Percentiles rank a stretch among this genome's conserved stretches.
These are phyloP conservation scores for Micromesistius poutassou DNA, from an alignment of 2,797 vertebrate genomes.

Conservation along the genomic window DNA sequence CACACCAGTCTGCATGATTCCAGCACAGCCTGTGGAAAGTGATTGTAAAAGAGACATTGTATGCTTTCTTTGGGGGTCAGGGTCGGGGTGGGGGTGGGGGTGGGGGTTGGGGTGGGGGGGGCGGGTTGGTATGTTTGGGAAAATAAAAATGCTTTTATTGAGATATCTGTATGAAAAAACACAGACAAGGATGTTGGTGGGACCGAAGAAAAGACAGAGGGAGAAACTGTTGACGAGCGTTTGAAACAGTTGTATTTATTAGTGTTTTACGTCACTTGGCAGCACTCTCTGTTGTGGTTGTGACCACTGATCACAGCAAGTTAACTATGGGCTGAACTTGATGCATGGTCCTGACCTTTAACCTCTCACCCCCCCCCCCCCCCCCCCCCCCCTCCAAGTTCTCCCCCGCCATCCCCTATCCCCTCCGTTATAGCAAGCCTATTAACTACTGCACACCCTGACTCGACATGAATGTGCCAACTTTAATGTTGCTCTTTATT, in stretches of 20 bases:
- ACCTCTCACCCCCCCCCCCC: conserved; percentile 34
- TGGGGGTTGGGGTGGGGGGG: not conserved
- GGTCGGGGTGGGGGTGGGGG: too few species aligned
- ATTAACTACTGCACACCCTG: conserved; percentile 65
- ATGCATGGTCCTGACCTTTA: conserved; percentile 62
- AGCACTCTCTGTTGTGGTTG: conserved; percentile 54
- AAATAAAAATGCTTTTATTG: conserved; percentile 28
- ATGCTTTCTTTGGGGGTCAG: not conserved
- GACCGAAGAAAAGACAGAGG: conserved; percentile 28
- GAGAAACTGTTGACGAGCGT: conserved; percentile 32
- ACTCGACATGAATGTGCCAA: conserved; percentile 73
- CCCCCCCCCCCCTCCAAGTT: conserved; percentile 23
- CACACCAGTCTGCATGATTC: conserved; percentile 25
- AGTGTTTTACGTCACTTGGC: conserved; percentile 55
- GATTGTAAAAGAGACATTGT: conserved; percentile 36
- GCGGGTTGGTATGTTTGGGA: not conserved
- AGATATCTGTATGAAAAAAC: conserved; percentile 18
- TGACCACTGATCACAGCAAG: conserved; percentile 43
- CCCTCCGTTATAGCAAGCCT: conserved; percentile 59
- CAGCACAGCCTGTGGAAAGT: conserved; percentile 27
- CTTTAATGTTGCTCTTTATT: conserved; percentile 55
- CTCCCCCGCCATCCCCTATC: conserved; percentile 24
- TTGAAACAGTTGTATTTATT: conserved; percentile 40
- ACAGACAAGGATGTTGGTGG: conserved; percentile 46
- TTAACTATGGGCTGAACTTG: conserved; percentile 52